A percentile compares a stretch with the other conserved stretches of the same genome.
Conservation (phyloP, 2,797 vertebrate species). For the Coregonus suidteri region DNA sequence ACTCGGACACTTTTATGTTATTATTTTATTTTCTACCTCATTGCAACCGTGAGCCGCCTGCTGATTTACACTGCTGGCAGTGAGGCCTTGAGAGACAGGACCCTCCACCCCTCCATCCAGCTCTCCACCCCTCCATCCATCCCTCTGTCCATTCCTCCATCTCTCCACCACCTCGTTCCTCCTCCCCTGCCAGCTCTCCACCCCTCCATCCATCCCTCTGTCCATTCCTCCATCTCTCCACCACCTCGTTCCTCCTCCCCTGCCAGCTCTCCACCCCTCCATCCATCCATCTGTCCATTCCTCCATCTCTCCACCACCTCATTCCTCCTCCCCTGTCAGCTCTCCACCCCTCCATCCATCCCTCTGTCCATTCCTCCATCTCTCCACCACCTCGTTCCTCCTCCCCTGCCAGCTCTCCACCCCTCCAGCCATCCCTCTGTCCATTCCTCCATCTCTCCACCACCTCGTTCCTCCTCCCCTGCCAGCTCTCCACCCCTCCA, state of each 20-base stretch:
- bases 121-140: constrained; percentile 54
- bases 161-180: constrained; percentile 52
- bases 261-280: constrained; percentile 82
- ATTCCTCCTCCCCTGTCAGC: constrained; percentile 49
- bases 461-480: too few relatives aligned
- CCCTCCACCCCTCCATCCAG: constrained; percentile 83
- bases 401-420: too few relatives aligned
- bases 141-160: constrained; percentile 66
- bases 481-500: neutral
- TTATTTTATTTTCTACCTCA: constrained; percentile 99
- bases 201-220: neutral
- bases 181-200: constrained; percentile 45
- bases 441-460: neutral
- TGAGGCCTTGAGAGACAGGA: constrained; percentile 96
- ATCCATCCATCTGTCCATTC: constrained; percentile 51
- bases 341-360: neutral
- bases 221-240: neutral
- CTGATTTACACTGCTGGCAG: constrained; percentile 99
- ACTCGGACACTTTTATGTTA: constrained; percentile 99
- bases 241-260: too few relatives aligned
- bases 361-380: neutral
- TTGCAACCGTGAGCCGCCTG: constrained; percentile 98
- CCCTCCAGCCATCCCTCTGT: neutral
- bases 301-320: constrained; percentile 68
- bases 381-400: too few relatives aligned